Evolutionary conservation across 2,888 invertebrate genomes (phyloP).

Genomic region (Bembecia ichneumoniformis): DNA sequence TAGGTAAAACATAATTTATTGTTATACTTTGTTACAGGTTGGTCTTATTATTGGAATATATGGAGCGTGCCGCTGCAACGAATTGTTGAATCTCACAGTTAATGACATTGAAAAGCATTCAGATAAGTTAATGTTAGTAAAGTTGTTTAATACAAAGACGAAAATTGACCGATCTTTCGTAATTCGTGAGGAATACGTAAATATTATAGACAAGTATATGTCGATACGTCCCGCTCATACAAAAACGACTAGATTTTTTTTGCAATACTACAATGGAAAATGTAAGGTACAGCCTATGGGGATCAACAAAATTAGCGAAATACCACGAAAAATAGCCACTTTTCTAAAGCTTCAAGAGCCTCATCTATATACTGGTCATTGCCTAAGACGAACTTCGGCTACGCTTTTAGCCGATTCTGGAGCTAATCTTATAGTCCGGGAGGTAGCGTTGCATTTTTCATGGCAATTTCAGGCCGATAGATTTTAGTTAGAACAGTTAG

Average conservation of each 20-base stretch:
- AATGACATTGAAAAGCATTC: conserved; percentile 5
- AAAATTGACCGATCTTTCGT: conserved; percentile 4
- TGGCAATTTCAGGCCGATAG: too few species aligned
- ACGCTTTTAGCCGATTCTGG: conserved; percentile 5
- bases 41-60: conserved; percentile 6
- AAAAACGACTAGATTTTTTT: conserved; percentile 7
- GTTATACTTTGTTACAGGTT: conserved; percentile 3
- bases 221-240: conserved; percentile 4
- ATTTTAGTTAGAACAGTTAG: too few species aligned
- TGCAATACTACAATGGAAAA: conserved; percentile 8
- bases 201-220: conserved; percentile 7
- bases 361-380: conserved; percentile 9
- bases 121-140: conserved; percentile 1
- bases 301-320: conserved; percentile 6
- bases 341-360: conserved; percentile 5
- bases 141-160: conserved; percentile 5
- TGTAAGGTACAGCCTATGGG: conserved; percentile 8
- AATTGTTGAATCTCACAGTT: conserved; percentile 6
- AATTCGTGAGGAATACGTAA: conserved; percentile 1
- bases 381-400: conserved; percentile 6
- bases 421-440: conserved; percentile 7
- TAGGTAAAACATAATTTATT: too few species aligned
- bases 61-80: conserved; percentile 7
- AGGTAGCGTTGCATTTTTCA: too few species aligned
- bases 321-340: conserved; percentile 11